Base-by-base conservation (phyloP, 2,113 vertebrate genomes). In the Paracanthobrama guichenoti region DNA sequence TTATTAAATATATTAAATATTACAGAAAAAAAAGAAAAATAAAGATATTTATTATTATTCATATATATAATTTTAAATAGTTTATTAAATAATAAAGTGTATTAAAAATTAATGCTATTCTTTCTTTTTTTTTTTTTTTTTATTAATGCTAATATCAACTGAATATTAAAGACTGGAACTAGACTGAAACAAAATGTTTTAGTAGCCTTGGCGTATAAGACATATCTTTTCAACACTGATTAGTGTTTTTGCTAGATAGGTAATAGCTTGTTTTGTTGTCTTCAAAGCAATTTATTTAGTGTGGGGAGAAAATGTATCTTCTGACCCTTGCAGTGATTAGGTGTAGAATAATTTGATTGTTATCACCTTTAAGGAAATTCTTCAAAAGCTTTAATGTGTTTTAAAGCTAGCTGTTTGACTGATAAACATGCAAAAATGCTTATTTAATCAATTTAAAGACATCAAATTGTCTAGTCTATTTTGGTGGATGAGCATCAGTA, bases 361-460 rank as follows among this genome's bases (percentile, higher is more conserved):
- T 69, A 42, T 69, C 3, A 69, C 26, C 16, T 79, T 62, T 60
- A 62, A 79, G 55, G n/a, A 28, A 20, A 53, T 53, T 75, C 73
- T 74, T 26, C n/a, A 62, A 62, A 64, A 26, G 24, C 59, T 64
- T 48, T 13, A 50, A 80, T 28, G 42, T 1, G 28, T 26, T 44
- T 62, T 62, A 31, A 31, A 24, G 28, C 44, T n/a, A 24, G 28
- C 44, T n/a, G 6, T 67, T 50, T 7, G 4, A 28, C 57, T 20
- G 3, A 81, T 53, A 14, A 7, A 20, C 20, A 39, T 81, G 79
- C 20, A 28, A 39, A 22, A 16, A 59, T 39, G 28, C 2, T 13
- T 13, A 28, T 39, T 59, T 55, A 39, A 78, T 78, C 64, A 18
- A 53, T 71, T 81, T 26, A 39, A 50, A 71, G 6, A 11, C 46